Base-by-base conservation (phyloP, 2,888 invertebrate genomes). In the Chalcis sispes region DNA sequence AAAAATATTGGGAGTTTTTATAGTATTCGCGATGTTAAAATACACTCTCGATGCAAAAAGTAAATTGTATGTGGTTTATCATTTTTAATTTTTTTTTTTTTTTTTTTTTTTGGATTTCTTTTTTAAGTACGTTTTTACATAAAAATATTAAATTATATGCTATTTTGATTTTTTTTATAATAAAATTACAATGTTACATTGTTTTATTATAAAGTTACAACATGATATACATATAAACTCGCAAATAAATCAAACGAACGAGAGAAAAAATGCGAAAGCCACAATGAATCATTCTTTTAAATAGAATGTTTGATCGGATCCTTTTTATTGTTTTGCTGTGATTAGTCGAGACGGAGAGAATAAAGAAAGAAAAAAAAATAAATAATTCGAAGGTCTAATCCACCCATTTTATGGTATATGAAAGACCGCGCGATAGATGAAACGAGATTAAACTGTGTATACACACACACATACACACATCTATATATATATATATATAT, bases 271-370 rank as follows among this genome's bases (percentile, higher is more conserved):
- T 23, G 50, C 3, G 62, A 67, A 29, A 10, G 27, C 18, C 70
- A 56, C 66, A 54, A 71, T 71, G 73, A 73, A 74, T 73, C 77
- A 77, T 71, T 77, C 70, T 36, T 62, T 59, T 77, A 77, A 77
- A 74, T 77, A 74, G 77, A 77, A 77, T 65, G 72, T 64, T 56
- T 40, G 61, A 74, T 70, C 52, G 61, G 50, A 62, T 72, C 71
- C 73, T 74, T n/a, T 70, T 77, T 77, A 73, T 77, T 77, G 77
- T 74, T 74, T 66, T 74, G 59, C 50, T 46, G 48, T 32, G 59
- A 70, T 59, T 20, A 59, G 69, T 50, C 15, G n/a, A n/a, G n/a
- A n/a, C n/a, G n/a, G n/a, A n/a, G n/a, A n/a, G n/a, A n/a, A n/a
- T n/a, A 59, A 13, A 67, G 32, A 40, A 42, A 36, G 23, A 74